These are phyloP conservation scores for Eupeodes latifasciatus DNA, from an alignment of 2,888 invertebrate species.

Conservation along the genomic window DNA sequence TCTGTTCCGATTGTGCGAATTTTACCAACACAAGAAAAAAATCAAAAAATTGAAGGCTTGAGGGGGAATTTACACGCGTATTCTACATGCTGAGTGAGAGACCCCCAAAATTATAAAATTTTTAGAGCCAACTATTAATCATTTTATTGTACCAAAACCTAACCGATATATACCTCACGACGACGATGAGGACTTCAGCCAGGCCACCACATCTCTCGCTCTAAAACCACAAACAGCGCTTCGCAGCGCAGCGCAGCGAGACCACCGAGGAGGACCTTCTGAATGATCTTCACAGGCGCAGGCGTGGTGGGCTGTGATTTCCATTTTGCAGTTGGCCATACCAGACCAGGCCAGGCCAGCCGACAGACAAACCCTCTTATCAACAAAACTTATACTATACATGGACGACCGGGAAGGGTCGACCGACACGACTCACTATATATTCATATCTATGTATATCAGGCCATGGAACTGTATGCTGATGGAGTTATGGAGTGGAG, in stretches of 20 bases:
- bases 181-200: too few species aligned
- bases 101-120: conserved; percentile 74
- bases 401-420: conserved; percentile 25
- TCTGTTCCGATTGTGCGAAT: conserved; percentile 63
- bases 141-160: conserved; percentile 75
- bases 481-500: conserved; percentile 10
- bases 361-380: conserved; percentile 75
- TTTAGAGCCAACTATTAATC: conserved; percentile 76
- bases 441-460: background rate
- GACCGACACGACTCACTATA: background rate
- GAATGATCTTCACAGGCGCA: conserved; percentile 65
- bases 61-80: conserved; percentile 66
- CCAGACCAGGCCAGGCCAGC: conserved; percentile 24
- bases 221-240: conserved; percentile 14
- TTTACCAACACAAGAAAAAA: conserved; percentile 24
- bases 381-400: conserved; percentile 64
- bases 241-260: background rate
- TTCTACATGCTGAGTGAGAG: conserved; percentile 33
- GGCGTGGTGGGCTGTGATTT: conserved; percentile 74
- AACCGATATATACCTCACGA: conserved; percentile 56
- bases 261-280: conserved; percentile 40
- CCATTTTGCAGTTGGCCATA: conserved; percentile 66
- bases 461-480: background rate
- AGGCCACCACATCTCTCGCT: conserved; percentile 61
- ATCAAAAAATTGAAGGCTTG: conserved; percentile 7